Evolutionary conservation across 2,797 vertebrate genomes (phyloP).

Genomic region (Poecilia picta): DNA sequence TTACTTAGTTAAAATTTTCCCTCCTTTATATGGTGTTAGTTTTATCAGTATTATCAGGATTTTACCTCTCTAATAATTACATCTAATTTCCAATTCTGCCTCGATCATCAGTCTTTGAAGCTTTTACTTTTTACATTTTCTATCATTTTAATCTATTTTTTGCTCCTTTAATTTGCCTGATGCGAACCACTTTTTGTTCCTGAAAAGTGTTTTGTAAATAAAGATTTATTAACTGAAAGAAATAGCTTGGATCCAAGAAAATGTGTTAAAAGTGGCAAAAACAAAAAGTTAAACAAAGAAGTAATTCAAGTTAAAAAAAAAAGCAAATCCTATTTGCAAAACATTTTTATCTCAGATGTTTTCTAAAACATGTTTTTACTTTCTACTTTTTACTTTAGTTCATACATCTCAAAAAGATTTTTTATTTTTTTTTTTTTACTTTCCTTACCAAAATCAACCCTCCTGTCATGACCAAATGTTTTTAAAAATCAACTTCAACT

Average conservation of each 20-base stretch:
- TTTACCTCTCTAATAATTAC: not conserved
- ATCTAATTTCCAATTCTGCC: not conserved
- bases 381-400: not conserved
- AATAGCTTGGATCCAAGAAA: not conserved
- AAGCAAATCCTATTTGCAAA: not conserved
- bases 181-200: not conserved
- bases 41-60: not conserved
- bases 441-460: constrained; percentile 1
- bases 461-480: not conserved
- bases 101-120: not conserved
- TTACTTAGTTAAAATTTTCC: not conserved
- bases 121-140: not conserved
- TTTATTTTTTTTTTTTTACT: not conserved
- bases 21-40: not conserved
- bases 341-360: not conserved
- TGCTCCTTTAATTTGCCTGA: not conserved
- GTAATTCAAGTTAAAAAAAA: not conserved
- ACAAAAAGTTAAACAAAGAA: not conserved
- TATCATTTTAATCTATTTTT: not conserved
- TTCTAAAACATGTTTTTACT: not conserved
- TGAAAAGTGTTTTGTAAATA: not conserved
- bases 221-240: not conserved
- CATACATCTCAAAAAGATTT: not conserved
- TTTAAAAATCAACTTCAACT: constrained; percentile 21
- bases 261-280: not conserved